Percentiles rank a stretch among this genome's conserved stretches.
phyloP scores from a whole-genome alignment of 2,888 invertebrate species.

The Caenorhabditis sulstoni region DNA sequence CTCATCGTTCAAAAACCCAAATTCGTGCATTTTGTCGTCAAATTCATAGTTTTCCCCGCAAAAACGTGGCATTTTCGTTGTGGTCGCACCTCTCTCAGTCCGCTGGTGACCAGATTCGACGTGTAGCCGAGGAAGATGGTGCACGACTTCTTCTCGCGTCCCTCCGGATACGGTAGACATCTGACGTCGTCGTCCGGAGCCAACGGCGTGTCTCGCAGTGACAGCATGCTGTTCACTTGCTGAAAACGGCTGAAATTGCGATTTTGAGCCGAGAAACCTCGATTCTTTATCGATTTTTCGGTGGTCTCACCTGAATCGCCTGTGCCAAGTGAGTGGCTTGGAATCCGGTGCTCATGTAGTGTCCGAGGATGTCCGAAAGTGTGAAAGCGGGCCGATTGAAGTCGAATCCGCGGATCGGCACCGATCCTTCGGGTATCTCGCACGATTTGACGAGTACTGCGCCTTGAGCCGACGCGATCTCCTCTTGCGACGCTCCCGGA shows the following conservation, averaged over 20 bases:
- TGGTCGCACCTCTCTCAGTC: slow-evolving; percentile 87
- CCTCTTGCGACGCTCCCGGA: slow-evolving; percentile 49
- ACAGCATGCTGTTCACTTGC: slow-evolving; percentile 77
- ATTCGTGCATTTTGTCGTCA: too few relatives aligned
- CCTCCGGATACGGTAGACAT: slow-evolving; percentile 76
- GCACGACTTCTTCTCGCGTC: slow-evolving; percentile 84
- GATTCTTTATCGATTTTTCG: too few relatives aligned
- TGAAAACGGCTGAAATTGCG: slow-evolving; percentile 25
- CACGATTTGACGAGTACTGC: slow-evolving; percentile 74
- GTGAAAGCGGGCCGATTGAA: slow-evolving; percentile 88
- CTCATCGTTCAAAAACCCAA: too few relatives aligned
- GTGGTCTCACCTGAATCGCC: slow-evolving; percentile 87
- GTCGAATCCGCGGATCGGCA: slow-evolving; percentile 87
- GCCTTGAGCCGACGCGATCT: slow-evolving; percentile 67
- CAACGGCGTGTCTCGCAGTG: slow-evolving; percentile 62
- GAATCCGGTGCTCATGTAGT: slow-evolving; percentile 91
- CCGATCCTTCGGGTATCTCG: slow-evolving; percentile 62
- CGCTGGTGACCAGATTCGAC: slow-evolving; percentile 96
- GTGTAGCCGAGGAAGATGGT: slow-evolving; percentile 98
- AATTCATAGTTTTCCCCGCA: not conserved
- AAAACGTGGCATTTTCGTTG: not conserved
- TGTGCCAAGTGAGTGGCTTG: slow-evolving; percentile 96
- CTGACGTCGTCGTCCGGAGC: slow-evolving; percentile 60
- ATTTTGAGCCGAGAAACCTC: slow-evolving; percentile 84
- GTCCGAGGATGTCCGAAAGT: slow-evolving; percentile 89